phyloP scores from a whole-genome alignment of 2,113 vertebrate genomes.

The Potamarius usumacintae region DNA sequence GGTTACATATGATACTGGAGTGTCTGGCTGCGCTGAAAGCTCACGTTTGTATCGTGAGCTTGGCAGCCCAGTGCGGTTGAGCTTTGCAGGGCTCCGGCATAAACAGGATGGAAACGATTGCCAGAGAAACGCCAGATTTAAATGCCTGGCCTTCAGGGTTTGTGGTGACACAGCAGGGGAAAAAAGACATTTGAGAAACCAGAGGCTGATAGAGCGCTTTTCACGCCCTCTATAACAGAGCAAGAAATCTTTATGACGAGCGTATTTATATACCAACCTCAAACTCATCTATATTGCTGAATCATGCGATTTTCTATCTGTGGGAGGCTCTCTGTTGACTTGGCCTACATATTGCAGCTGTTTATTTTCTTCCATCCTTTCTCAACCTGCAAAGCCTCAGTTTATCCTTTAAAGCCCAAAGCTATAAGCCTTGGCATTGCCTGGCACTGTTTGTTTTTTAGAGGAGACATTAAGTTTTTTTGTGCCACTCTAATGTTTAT shows the following conservation, averaged over 20 bases:
- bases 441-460: constrained; percentile 44
- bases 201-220: constrained; percentile 64
- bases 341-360: constrained; percentile 31
- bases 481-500: constrained; percentile 51
- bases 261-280: constrained; percentile 39
- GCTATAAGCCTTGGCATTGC: constrained; percentile 39
- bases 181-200: constrained; percentile 69
- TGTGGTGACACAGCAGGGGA: constrained; percentile 68
- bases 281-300: constrained; percentile 41
- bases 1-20: constrained; percentile 5
- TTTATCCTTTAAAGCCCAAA: constrained; percentile 36
- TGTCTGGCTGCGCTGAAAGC: constrained; percentile 41
- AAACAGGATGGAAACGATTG: constrained; percentile 83
- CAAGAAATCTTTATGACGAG: constrained; percentile 8
- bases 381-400: constrained; percentile 34
- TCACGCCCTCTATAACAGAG: constrained; percentile 17
- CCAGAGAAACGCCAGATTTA: constrained; percentile 77
- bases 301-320: constrained; percentile 27
- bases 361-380: constrained; percentile 20
- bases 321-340: constrained; percentile 29
- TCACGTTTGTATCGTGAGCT: constrained; percentile 64
- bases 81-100: constrained; percentile 71
- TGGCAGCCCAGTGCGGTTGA: constrained; percentile 71
- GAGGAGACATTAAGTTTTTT: constrained; percentile 38
- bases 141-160: constrained; percentile 73